These are phyloP conservation scores for Aphis gossypii DNA, from an alignment of 1,140 invertebrate genomes.

Conservation along the genomic window DNA sequence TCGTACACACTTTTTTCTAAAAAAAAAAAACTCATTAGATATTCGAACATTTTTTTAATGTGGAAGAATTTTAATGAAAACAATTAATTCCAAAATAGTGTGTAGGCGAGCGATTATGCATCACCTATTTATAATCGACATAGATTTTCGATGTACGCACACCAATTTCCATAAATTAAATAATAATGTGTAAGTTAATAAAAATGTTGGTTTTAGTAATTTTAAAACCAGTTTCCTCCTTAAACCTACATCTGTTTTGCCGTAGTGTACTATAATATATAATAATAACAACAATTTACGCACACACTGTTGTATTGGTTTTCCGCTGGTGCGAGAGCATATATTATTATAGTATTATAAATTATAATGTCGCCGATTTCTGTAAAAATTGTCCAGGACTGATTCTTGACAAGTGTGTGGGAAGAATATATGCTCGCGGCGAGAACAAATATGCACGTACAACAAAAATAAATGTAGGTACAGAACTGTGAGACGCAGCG, in stretches of 20 bases:
- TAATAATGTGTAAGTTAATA: not conserved
- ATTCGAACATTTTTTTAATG: not conserved
- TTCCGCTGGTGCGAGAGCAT: not conserved
- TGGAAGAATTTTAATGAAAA: not conserved
- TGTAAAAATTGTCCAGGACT: not conserved
- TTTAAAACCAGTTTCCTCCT: constrained; percentile 13
- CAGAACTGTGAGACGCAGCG: not conserved
- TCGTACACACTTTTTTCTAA: not conserved
- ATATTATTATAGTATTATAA: not conserved
- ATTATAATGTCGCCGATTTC: not conserved
- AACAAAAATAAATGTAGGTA: not conserved
- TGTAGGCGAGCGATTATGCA: constrained; percentile 22
- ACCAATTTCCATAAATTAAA: constrained; percentile 48
- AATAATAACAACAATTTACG: not conserved
- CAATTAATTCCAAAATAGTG: not conserved
- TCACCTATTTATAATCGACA: constrained; percentile 21
- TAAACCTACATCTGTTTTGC: not conserved
- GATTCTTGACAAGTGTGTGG: not conserved
- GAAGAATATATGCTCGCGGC: not conserved
- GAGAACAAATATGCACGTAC: not conserved
- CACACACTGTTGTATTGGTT: not conserved
- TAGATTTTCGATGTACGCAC: not conserved
- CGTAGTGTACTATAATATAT: not conserved
- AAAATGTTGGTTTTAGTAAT: not conserved
- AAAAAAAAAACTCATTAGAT: not conserved